These are phyloP conservation scores for Epicauta chinensis DNA, from an alignment of 1,140 invertebrate genomes.

Conservation along the genomic window DNA sequence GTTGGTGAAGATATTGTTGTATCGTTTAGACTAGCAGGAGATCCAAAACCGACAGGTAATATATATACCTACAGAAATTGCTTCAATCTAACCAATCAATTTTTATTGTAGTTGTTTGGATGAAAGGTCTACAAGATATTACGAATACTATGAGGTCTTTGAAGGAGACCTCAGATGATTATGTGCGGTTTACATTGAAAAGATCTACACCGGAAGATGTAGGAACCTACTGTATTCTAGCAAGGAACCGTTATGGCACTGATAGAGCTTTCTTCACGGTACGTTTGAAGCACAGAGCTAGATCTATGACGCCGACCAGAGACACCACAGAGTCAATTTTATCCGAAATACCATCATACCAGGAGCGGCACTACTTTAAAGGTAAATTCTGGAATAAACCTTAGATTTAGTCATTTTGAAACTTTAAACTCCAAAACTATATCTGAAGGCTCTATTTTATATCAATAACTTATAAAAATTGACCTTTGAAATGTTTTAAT, in stretches of 20 bases:
- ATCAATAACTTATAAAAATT: too few species aligned
- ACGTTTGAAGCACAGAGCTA: constrained; percentile 59
- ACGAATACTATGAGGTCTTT: constrained; percentile 67
- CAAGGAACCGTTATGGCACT: constrained; percentile 83
- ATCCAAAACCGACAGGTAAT: constrained; percentile 76
- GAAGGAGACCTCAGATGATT: constrained; percentile 78
- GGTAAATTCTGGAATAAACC: constrained; percentile 42
- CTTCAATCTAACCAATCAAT: not conserved
- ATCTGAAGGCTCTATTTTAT: too few species aligned
- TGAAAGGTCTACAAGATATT: constrained; percentile 80
- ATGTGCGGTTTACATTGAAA: constrained; percentile 79
- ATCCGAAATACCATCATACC: constrained; percentile 42
- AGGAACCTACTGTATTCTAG: constrained; percentile 90
- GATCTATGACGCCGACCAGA: constrained; percentile 57
- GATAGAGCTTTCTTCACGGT: constrained; percentile 80
- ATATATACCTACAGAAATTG: constrained; percentile 17
- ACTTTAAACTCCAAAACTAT: too few species aligned
- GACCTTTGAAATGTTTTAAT: too few species aligned
- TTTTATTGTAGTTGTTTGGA: constrained; percentile 63
- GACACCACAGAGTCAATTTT: constrained; percentile 41
- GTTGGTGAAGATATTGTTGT: constrained; percentile 73
- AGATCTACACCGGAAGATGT: constrained; percentile 78
- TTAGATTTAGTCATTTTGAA: too few species aligned
- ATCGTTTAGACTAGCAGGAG: constrained; percentile 69
- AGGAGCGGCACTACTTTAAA: constrained; percentile 50